Conservation (phyloP, 2,888 invertebrate species). For the Girardia tigrina region DNA sequence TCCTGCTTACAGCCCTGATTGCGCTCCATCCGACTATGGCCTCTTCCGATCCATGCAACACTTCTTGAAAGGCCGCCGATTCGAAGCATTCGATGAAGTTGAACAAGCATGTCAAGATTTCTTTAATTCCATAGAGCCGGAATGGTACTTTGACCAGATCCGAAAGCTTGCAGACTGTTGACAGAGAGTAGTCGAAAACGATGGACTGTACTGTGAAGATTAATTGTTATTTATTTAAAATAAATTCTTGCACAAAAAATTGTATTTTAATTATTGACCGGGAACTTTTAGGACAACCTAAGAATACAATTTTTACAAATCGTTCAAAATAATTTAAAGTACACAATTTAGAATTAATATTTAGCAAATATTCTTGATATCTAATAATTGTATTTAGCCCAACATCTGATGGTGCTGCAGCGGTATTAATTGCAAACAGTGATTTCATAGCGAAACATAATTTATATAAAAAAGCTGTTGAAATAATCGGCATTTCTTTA, state of each 20-base stretch:
- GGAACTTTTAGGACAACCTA: too few relatives aligned
- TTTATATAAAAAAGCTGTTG: slow-evolving; percentile 57
- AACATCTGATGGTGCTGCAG: slow-evolving; percentile 92
- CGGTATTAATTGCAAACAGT: slow-evolving; percentile 77
- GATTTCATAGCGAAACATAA: slow-evolving; percentile 65
- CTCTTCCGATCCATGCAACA: too few relatives aligned
- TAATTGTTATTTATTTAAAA: neutral
- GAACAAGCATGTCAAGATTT: too few relatives aligned
- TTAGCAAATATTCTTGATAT: neutral
- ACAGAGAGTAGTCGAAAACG: too few relatives aligned
- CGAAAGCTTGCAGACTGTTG: too few relatives aligned
- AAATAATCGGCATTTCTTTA: slow-evolving; percentile 26
- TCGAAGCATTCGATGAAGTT: too few relatives aligned
- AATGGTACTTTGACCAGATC: too few relatives aligned
- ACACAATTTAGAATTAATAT: neutral
- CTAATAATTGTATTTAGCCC: slow-evolving; percentile 55
- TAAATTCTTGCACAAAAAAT: neutral
- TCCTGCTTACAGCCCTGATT: too few relatives aligned
- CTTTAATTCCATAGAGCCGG: too few relatives aligned
- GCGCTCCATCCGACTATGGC: too few relatives aligned
- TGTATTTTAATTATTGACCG: too few relatives aligned
- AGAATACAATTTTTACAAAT: neutral
- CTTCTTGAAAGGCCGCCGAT: too few relatives aligned
- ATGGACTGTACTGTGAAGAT: neutral
- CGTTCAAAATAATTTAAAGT: neutral